Percentiles rank a stretch among this genome's conserved stretches.
phyloP scores from a whole-genome alignment of 2,113 vertebrate genomes.

The Peromyscus polionotus region DNA sequence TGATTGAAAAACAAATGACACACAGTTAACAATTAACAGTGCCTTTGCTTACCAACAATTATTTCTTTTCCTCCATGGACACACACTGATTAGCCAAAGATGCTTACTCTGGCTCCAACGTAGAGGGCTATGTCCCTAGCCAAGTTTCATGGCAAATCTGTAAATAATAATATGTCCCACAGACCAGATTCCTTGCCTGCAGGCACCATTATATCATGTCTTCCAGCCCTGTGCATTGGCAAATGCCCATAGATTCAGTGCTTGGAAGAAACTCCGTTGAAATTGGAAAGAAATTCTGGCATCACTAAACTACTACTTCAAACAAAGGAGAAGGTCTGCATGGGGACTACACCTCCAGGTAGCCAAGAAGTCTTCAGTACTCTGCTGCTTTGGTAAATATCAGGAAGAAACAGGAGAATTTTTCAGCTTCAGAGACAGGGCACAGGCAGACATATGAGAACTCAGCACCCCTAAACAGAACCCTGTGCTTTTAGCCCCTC shows the following conservation, averaged over 20 bases:
- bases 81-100: slow-evolving; percentile 73
- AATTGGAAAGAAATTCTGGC: slow-evolving; percentile 50
- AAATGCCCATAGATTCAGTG: slow-evolving; percentile 10
- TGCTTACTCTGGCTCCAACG: slow-evolving; percentile 66
- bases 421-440: not conserved
- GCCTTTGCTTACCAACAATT: slow-evolving; percentile 68
- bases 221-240: slow-evolving; percentile 65
- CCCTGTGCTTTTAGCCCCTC: not conserved
- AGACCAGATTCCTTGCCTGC: slow-evolving; percentile 72
- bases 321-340: slow-evolving; percentile 26
- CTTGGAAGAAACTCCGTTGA: slow-evolving; percentile 71
- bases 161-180: slow-evolving; percentile 80
- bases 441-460: not conserved
- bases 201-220: slow-evolving; percentile 69
- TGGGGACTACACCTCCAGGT: slow-evolving; percentile 38
- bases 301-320: slow-evolving; percentile 53
- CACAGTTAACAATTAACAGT: slow-evolving; percentile 68
- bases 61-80: slow-evolving; percentile 63
- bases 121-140: slow-evolving; percentile 47
- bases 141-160: slow-evolving; percentile 66
- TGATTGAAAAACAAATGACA: slow-evolving; percentile 68
- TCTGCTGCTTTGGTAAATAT: slow-evolving; percentile 2
- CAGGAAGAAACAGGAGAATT: not conserved
- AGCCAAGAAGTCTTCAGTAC: not conserved
- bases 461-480: not conserved